phyloP scores from a whole-genome alignment of 2,797 vertebrate species.

The Triplophysa bombifrons region DNA sequence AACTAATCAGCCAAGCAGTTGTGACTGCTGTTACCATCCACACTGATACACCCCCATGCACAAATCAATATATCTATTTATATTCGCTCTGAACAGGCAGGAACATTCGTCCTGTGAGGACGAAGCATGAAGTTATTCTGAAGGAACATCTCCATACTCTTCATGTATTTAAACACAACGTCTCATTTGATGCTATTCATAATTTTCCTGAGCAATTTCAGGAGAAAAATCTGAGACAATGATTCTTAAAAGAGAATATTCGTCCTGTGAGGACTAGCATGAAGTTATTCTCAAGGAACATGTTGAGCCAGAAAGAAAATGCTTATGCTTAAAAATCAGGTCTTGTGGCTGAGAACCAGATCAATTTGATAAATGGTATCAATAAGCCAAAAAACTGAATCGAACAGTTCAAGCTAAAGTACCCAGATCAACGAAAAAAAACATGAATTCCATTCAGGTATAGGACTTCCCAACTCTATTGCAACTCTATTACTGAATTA shows the following conservation, averaged over 20 bases:
- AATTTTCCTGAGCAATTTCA: too few species aligned
- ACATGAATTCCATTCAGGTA: background rate
- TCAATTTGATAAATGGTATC: background rate
- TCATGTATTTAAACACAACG: too few species aligned
- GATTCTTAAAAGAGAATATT: background rate
- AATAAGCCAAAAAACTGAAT: background rate
- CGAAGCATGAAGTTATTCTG: constrained; percentile 32
- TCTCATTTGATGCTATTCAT: too few species aligned
- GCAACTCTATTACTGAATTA: too few species aligned
- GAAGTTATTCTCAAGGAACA: constrained; percentile 29
- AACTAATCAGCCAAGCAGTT: constrained; percentile 56
- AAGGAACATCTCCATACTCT: background rate
- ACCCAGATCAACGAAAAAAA: background rate
- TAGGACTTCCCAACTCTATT: too few species aligned
- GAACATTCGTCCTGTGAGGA: constrained; percentile 10
- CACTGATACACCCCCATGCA: constrained; percentile 30
- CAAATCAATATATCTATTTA: constrained; percentile 44
- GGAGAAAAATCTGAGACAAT: too few species aligned
- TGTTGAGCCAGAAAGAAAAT: too few species aligned
- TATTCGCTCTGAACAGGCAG: constrained; percentile 9
- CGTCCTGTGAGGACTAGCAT: constrained; percentile 15
- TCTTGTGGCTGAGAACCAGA: background rate
- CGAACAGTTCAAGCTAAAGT: background rate
- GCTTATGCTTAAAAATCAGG: background rate
- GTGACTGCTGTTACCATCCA: constrained; percentile 36